phyloP scores from a whole-genome alignment of 1,140 invertebrate species.

The Akabosia matsudoensis region DNA sequence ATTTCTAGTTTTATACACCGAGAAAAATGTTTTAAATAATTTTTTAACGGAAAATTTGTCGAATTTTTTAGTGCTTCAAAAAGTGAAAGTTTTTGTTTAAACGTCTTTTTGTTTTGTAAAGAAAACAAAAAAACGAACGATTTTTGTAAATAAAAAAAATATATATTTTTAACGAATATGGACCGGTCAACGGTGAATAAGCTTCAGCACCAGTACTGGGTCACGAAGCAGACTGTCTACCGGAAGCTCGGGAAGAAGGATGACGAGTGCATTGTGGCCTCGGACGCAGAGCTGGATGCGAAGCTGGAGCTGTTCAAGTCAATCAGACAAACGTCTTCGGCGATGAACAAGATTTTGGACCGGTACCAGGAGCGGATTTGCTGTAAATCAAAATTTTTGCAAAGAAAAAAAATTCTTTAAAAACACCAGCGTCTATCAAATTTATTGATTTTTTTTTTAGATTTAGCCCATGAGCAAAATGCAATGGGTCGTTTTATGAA shows the following conservation, averaged over 20 bases:
- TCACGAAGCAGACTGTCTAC: constrained; percentile 92
- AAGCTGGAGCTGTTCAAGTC: constrained; percentile 95
- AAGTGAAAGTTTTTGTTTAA: no score
- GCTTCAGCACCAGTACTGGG: constrained; percentile 97
- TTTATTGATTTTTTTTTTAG: constrained; percentile 51
- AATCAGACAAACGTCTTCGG: constrained; percentile 84
- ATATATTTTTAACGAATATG: constrained; percentile 20
- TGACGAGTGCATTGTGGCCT: constrained; percentile 93
- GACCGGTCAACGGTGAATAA: constrained; percentile 63
- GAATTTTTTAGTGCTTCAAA: no score
- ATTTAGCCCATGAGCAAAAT: constrained; percentile 91
- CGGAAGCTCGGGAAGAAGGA: constrained; percentile 95
- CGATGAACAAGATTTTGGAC: constrained; percentile 86
- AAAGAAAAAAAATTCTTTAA: not conserved
- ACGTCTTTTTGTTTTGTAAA: no score
- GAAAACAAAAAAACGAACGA: no score
- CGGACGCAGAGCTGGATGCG: constrained; percentile 93
- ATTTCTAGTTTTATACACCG: no score
- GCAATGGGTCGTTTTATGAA: constrained; percentile 90
- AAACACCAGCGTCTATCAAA: no score
- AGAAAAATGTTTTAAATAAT: no score
- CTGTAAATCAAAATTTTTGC: constrained; percentile 58
- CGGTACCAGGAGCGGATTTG: constrained; percentile 90
- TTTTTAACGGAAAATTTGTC: no score
- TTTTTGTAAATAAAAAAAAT: not conserved